Percentiles rank a stretch among this genome's conserved stretches.
Conservation (phyloP, 2,113 vertebrate genomes). For the Crotalus tigris region DNA sequence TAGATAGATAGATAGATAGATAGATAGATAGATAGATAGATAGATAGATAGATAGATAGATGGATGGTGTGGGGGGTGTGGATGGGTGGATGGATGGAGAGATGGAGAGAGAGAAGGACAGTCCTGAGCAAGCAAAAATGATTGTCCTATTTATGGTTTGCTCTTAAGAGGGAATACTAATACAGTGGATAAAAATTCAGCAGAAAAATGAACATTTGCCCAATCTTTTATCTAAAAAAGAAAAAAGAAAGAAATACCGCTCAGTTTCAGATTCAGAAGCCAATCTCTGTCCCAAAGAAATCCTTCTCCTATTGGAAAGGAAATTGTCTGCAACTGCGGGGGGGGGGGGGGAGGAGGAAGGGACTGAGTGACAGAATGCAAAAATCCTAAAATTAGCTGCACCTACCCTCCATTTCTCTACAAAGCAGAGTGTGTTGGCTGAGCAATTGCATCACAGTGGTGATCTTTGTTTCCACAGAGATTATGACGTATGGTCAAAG, state of each 20-base stretch:
- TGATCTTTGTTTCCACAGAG: slow-evolving; percentile 70
- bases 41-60: too few relatives aligned
- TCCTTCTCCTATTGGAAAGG: slow-evolving; percentile 44
- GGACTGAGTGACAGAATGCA: neutral
- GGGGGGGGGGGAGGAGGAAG: slow-evolving; percentile 18
- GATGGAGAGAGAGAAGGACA: too few relatives aligned
- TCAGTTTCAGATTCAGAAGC: neutral
- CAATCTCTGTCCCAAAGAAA: slow-evolving; percentile 14
- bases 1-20: too few relatives aligned
- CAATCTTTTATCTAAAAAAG: neutral
- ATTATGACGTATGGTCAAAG: slow-evolving; percentile 73
- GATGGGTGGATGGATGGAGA: too few relatives aligned
- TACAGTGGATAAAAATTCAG: neutral
- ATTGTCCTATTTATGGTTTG: neutral
- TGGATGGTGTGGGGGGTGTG: too few relatives aligned
- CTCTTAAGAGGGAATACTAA: neutral
- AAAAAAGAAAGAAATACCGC: neutral
- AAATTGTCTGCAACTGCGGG: slow-evolving; percentile 40
- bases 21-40: too few relatives aligned
- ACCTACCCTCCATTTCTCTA: slow-evolving; percentile 55
- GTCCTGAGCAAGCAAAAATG: neutral
- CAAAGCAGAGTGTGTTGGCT: slow-evolving; percentile 65
- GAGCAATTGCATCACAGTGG: slow-evolving; percentile 63
- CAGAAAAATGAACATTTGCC: neutral
- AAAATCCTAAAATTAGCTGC: slow-evolving; percentile 40